These are phyloP conservation scores for Clepsis dumicolana DNA, from an alignment of 2,888 invertebrate genomes.

Conservation along the genomic window DNA sequence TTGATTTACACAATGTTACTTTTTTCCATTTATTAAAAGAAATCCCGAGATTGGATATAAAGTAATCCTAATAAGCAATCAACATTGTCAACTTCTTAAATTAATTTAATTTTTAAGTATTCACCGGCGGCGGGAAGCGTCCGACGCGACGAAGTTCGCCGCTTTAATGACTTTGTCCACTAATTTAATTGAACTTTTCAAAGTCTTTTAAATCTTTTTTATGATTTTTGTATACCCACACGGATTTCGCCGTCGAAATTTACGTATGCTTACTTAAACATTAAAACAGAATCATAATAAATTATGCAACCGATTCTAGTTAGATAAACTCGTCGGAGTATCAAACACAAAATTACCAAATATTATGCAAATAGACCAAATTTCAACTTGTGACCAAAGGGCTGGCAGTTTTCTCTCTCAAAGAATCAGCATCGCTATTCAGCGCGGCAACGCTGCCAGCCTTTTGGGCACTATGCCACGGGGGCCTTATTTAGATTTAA, in stretches of 20 bases:
- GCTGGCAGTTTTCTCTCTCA: no score
- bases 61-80: constrained; percentile 18
- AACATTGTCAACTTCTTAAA: constrained; percentile 14
- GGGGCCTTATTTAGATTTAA: no score
- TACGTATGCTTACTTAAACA: not conserved
- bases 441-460: no score
- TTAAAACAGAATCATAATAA: not conserved
- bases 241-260: not conserved
- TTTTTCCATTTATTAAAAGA: constrained; percentile 1
- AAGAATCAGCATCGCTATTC: no score
- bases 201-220: constrained; percentile 51
- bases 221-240: constrained; percentile 4
- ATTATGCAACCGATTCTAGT: no score
- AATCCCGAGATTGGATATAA: not conserved
- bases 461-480: no score
- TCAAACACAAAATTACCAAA: no score
- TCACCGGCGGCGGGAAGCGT: constrained; percentile 15
- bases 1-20: no score
- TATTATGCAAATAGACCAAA: no score
- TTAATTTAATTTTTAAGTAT: constrained; percentile 31
- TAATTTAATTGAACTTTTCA: constrained; percentile 61
- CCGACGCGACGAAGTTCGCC: constrained; percentile 43
- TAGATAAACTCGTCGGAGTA: no score
- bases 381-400: no score
- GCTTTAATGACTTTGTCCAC: constrained; percentile 59